A percentile compares a stretch with the other conserved stretches of the same genome.
phyloP scores from a whole-genome alignment of 2,113 vertebrate species.

The Cinclus mexicanus region DNA sequence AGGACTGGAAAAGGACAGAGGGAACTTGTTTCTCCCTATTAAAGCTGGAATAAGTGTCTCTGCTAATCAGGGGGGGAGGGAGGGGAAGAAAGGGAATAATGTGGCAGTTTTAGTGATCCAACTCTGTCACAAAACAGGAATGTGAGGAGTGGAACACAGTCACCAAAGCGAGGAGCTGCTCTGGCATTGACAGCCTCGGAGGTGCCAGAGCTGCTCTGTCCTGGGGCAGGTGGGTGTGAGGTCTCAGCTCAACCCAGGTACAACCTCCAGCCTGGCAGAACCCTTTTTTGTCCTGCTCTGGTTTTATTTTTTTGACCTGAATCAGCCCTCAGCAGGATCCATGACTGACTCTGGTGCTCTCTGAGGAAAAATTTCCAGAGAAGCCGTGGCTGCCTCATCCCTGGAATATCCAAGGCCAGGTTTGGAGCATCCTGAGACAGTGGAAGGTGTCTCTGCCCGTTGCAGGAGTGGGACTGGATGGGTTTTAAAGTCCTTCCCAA shows the following conservation, averaged over 20 bases:
- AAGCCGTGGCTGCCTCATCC: neutral
- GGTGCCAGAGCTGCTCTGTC: neutral
- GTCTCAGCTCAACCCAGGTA: rapidly evolving
- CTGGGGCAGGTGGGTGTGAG: neutral
- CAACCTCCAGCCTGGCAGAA: neutral
- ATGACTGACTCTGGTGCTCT: rapidly evolving
- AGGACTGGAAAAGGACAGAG: neutral
- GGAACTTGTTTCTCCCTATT: neutral
- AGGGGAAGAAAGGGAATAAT: neutral
- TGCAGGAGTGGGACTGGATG: neutral
- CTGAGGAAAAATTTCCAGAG: neutral
- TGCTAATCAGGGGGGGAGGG: neutral
- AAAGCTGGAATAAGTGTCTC: neutral
- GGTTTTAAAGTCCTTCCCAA: neutral
- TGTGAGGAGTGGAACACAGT: neutral
- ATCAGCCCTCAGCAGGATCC: neutral
- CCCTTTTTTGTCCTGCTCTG: neutral
- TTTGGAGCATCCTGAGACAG: neutral
- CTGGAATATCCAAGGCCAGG: neutral
- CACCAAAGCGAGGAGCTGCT: neutral
- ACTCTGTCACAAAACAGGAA: neutral
- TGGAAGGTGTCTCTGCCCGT: neutral
- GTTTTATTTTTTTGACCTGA: rapidly evolving
- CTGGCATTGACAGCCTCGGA: neutral
- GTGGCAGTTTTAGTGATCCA: neutral